Percentiles rank a stretch among this genome's conserved stretches.
Conservation (phyloP, 2,113 vertebrate genomes). For the Telmatochromis sp. region DNA sequence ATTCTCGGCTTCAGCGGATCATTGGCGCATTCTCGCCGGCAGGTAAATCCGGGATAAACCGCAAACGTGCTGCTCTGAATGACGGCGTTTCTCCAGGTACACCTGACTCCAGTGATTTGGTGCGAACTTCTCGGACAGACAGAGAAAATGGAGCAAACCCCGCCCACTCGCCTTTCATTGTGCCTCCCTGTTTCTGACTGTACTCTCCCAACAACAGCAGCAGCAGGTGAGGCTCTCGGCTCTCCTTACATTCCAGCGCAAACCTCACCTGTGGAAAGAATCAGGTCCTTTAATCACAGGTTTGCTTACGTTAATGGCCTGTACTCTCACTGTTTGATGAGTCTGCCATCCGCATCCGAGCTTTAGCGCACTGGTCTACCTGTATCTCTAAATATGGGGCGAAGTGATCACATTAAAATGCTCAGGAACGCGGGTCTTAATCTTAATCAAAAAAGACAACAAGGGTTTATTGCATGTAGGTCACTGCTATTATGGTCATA, state of each 20-base stretch:
- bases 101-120: background rate
- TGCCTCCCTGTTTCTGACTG: background rate
- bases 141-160: conserved; percentile 51
- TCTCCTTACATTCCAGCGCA: conserved; percentile 34
- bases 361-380: background rate
- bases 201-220: conserved; percentile 1
- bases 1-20: background rate
- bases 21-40: conserved; percentile 4
- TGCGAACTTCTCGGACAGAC: background rate
- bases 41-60: conserved; percentile 12
- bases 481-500: background rate
- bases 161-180: conserved; percentile 23
- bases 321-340: background rate
- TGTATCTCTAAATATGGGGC: background rate
- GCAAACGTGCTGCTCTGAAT: background rate
- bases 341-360: background rate
- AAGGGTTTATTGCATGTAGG: background rate
- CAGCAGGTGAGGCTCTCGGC: conserved; percentile 44
- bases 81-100: background rate
- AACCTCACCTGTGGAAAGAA: background rate
- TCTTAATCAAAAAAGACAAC: background rate
- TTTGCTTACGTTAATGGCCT: background rate
- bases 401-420: background rate
- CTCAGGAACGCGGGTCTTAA: background rate
- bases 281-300: background rate